Base-by-base conservation (phyloP, 2,888 invertebrate genomes). In the Steromphala cineraria region DNA sequence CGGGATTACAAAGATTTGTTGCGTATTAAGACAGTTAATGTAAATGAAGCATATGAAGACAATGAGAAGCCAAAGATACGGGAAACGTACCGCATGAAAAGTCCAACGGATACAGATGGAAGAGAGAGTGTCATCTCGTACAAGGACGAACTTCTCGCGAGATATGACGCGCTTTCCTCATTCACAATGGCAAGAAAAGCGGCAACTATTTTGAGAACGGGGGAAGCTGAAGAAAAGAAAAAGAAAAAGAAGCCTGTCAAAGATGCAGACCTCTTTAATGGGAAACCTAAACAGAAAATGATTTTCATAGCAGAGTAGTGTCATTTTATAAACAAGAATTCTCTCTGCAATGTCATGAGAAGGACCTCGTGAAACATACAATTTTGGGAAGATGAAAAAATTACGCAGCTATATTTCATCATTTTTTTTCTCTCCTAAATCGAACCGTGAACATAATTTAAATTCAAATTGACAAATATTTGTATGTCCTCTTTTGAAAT, bases 101-200 rank as follows among this genome's bases (percentile, higher is more conserved):
- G 21, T 17, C 24, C 75, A 10, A 17, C 13, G 21, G 71, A 36
- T 15, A 36, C 19, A 19, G 31, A 24, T n/a, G 79, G 79, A 21
- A 31, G 79, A 56, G 79, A 79, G 55, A 79, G 79, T 40, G 71
- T 74, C 7, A 53, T 79, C 40, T 71, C 79, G 21, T 74, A 74
- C 74, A 79, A 56, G 21, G 75, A 79, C 2, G 79, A 79, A 55
- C 79, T 79, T 17, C 56, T 79, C 19, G 79, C 79, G 19, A 31
- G 71, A 24, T 79, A 53, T 52, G 79, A 79, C 55, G 79, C 79
- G n/a, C 74, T 79, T n/a, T 74, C 79, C 3, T 55, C 79, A n/a
- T 74, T 79, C 24, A 53, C 79, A 10, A 79, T 79, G 79, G 79
- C 79, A 2, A 79, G 74, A 13, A 79, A 79, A 55, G 79, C 79